These are phyloP conservation scores for Menidia beryllina DNA, from an alignment of 2,113 vertebrate genomes.

Conservation along the genomic window DNA sequence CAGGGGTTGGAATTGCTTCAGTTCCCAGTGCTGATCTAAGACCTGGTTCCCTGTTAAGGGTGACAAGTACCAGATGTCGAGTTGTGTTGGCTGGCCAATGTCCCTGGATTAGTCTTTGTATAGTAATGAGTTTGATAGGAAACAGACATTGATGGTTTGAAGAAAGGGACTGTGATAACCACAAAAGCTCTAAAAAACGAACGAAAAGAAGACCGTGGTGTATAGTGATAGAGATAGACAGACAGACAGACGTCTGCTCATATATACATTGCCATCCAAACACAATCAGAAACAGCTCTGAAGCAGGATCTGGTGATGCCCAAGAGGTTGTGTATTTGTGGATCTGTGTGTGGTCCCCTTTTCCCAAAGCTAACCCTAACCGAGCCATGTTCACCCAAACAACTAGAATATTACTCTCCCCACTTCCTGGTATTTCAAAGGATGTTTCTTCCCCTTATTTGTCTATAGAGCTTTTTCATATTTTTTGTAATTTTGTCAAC, in stretches of 20 bases:
- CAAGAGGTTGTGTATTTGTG: conserved; percentile 38
- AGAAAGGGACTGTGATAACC: conserved; percentile 54
- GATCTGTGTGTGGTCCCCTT: conserved; percentile 63
- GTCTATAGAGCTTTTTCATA: conserved; percentile 4
- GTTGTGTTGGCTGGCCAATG: conserved; percentile 22
- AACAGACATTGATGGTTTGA: conserved; percentile 59
- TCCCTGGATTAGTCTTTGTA: conserved; percentile 32
- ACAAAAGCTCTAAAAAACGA: conserved; percentile 33
- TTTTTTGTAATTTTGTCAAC: conserved; percentile 2
- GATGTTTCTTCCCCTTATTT: neutral
- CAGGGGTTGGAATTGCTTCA: conserved; percentile 26
- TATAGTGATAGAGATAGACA: conserved; percentile 52
- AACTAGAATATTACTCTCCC: conserved; percentile 58
- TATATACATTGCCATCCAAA: conserved; percentile 61
- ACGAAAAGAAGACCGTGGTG: conserved; percentile 32
- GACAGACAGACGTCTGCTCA: conserved; percentile 58
- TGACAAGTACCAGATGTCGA: conserved; percentile 55
- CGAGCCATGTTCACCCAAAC: conserved; percentile 59
- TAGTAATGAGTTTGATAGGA: conserved; percentile 43
- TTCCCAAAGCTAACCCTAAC: conserved; percentile 49
- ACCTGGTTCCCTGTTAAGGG: conserved; percentile 28
- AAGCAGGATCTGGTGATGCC: conserved; percentile 21
- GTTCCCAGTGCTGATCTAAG: conserved; percentile 39
- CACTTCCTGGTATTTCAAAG: conserved; percentile 53
- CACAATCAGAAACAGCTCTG: conserved; percentile 62